Evolutionary conservation across 1,140 invertebrate genomes (phyloP).

Genomic region (Luehdorfia chinensis): DNA sequence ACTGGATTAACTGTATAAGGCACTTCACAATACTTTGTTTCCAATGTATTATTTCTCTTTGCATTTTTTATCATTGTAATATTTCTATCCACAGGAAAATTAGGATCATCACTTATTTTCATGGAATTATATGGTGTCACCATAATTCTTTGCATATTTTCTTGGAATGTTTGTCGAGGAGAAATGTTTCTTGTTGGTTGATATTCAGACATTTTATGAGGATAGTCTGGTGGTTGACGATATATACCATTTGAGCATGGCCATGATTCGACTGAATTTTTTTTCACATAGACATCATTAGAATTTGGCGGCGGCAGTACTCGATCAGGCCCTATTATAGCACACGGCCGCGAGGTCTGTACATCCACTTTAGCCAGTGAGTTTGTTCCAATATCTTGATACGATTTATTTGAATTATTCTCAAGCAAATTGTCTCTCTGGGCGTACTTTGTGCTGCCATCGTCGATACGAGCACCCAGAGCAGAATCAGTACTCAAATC

Average conservation of each 20-base stretch:
- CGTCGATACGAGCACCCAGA: conserved; percentile 45
- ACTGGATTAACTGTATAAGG: conserved; percentile 61
- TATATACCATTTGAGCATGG: conserved; percentile 43
- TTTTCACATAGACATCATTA: conserved; percentile 50
- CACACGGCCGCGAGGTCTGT: conserved; percentile 58
- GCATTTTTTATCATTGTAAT: conserved; percentile 39
- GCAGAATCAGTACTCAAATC: conserved; percentile 52
- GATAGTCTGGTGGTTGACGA: conserved; percentile 50
- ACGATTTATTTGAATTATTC: conserved; percentile 50
- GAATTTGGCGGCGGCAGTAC: conserved; percentile 42
- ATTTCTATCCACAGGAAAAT: conserved; percentile 28
- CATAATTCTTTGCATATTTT: conserved; percentile 73
- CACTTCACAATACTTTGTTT: conserved; percentile 70
- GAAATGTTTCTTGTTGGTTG: conserved; percentile 69
- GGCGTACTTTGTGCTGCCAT: conserved; percentile 54
- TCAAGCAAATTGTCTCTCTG: conserved; percentile 39
- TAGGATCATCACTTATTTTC: conserved; percentile 54
- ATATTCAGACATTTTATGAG: conserved; percentile 50
- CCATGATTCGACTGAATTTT: conserved; percentile 48
- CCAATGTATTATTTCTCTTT: conserved; percentile 48
- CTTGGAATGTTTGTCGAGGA: conserved; percentile 74
- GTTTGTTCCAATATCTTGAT: conserved; percentile 56
- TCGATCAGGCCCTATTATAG: conserved; percentile 71
- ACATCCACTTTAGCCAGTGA: conserved; percentile 59
- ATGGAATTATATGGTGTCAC: conserved; percentile 57